These are phyloP conservation scores for Drosophila ironensis DNA, from an alignment of 1,140 invertebrate genomes.

Conservation along the genomic window DNA sequence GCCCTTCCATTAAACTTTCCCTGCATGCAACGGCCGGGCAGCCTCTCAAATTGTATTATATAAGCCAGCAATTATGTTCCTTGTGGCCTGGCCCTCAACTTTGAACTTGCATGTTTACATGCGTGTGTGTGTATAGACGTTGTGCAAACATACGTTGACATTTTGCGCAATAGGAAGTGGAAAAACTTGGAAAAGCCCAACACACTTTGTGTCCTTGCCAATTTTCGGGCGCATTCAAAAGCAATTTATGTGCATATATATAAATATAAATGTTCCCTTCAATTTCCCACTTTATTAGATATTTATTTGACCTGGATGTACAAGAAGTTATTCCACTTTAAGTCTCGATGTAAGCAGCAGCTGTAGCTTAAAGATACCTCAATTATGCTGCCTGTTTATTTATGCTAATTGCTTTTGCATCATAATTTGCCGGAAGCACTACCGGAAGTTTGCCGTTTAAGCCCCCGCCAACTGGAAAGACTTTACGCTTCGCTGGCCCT, in stretches of 20 bases:
- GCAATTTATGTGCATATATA: not conserved
- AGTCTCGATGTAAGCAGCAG: too few species aligned
- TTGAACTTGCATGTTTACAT: constrained; percentile 34
- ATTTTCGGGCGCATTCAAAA: not conserved
- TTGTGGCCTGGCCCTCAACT: constrained; percentile 36
- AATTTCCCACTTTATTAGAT: constrained; percentile 9
- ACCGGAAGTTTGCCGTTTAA: too few species aligned
- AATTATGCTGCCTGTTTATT: too few species aligned
- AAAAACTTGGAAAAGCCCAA: not conserved
- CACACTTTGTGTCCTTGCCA: constrained; percentile 21
- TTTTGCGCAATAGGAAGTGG: not conserved
- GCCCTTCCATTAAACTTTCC: constrained; percentile 14
- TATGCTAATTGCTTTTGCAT: too few species aligned
- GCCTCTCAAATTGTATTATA: constrained; percentile 37
- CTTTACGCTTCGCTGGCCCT: not conserved
- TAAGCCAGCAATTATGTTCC: constrained; percentile 48
- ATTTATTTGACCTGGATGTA: not conserved
- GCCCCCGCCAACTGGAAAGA: not conserved
- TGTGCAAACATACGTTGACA: not conserved
- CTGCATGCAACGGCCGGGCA: constrained; percentile 31
- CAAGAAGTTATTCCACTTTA: too few species aligned
- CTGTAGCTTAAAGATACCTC: too few species aligned
- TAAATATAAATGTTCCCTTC: not conserved
- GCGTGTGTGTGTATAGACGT: too few species aligned
- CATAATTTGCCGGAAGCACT: too few species aligned